A percentile compares a stretch with the other conserved stretches of the same genome.
phyloP scores from a whole-genome alignment of 2,888 invertebrate genomes.

The Leptopilina drosophilae region DNA sequence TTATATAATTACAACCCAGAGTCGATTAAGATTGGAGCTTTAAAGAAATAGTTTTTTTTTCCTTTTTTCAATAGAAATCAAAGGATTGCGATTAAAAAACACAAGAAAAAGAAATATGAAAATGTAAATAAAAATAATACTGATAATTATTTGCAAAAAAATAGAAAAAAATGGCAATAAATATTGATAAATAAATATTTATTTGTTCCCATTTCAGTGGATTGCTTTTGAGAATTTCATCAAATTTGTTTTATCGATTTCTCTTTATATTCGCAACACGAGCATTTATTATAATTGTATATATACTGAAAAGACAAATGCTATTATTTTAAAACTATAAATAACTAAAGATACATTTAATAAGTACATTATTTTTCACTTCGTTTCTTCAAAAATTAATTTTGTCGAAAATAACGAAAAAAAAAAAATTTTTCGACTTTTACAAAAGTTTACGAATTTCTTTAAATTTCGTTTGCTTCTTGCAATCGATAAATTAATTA shows the following conservation, averaged over 20 bases:
- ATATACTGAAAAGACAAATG: too few species aligned
- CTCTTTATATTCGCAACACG: background rate
- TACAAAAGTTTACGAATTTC: too few species aligned
- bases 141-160: conserved; percentile 39
- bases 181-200: conserved; percentile 25
- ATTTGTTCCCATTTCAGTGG: conserved; percentile 42
- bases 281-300: too few species aligned
- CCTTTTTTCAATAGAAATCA: conserved; percentile 1
- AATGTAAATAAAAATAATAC: conserved; percentile 32
- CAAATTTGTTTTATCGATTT: conserved; percentile 4
- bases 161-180: background rate
- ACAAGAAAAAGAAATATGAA: background rate
- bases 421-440: too few species aligned
- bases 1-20: background rate
- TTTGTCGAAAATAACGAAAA: too few species aligned
- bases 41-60: background rate
- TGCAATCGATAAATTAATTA: too few species aligned
- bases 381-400: too few species aligned
- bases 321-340: too few species aligned
- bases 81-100: background rate
- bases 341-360: too few species aligned
- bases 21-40: background rate
- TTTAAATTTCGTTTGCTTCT: too few species aligned
- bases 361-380: too few species aligned
- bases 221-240: conserved; percentile 29